Base-by-base conservation (phyloP, 1,140 invertebrate genomes). In the Drosophila azteca region DNA sequence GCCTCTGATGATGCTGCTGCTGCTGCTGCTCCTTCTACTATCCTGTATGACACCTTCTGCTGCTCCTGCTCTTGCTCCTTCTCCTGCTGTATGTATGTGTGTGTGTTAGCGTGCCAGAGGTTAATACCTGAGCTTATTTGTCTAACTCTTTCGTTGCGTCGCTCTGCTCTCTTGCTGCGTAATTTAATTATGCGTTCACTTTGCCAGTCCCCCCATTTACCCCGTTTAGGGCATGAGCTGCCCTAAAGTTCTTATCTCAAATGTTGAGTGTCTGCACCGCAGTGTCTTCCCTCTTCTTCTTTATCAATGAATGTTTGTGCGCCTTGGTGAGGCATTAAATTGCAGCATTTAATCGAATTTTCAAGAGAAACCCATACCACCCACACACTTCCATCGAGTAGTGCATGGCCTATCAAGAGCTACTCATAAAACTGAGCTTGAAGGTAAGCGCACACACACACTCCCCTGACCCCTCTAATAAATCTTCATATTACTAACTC, bases 91-190 rank as follows among this genome's bases (percentile, higher is more conserved):
- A 8, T 54, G 20, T 63, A 60, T 74, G 64, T 49, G 65, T 67
- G 64, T 79, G 77, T 81, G 77, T 73, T 68, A 60, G 75, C 75
- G 66, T 84, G 81, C 82, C 87, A 77, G 80, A 90, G 89, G 89
- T 90, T 91, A 91, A 91, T 91, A 91, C 90, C 90, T 91, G 90
- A 91, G 90, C 90, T 91, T 91, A 91, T 91, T 91, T 91, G 90
- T 87, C 85, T 90, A 90, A 91, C 89, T 90, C 90, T 87, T 91
- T 91, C 89, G 82, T 74, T 82, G 64, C 68, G 41, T 53, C 11
- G 35, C 69, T 84, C 59, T 3, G 11, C 35, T 39, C 59, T 69
- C 46, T 70, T 59, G 77, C 76, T 88, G 87, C 82, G 89, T 91
- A 91, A 91, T 91, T 91, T 90, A 90, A 91, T 91, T 91, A 91